Conservation (phyloP, 2,113 vertebrate genomes). For the Grammatotria lemairii region DNA sequence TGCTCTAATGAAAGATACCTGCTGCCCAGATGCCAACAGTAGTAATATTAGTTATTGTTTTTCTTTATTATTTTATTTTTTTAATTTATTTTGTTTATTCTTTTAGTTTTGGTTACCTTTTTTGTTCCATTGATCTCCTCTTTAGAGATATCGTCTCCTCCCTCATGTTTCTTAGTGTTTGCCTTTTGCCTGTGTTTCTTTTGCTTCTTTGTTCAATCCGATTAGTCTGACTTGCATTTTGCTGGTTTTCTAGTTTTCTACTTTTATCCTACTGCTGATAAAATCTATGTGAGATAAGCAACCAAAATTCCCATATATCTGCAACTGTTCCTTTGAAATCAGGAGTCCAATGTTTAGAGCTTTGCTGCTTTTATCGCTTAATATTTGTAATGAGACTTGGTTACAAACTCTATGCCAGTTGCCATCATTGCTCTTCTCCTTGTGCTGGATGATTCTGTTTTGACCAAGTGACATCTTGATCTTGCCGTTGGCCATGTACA, state of each 20-base stretch:
- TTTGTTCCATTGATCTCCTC: not conserved
- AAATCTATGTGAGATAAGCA: not conserved
- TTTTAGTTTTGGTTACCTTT: not conserved
- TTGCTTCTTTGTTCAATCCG: not conserved
- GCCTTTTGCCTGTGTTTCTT: not conserved
- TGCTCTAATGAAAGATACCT: not conserved
- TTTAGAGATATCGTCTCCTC: not conserved
- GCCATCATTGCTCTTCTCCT: conserved; percentile 74
- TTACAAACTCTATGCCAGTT: conserved; percentile 79
- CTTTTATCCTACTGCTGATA: not conserved
- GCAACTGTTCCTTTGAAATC: not conserved
- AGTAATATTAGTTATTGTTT: not conserved
- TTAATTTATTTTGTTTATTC: not conserved
- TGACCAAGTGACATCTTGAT: conserved; percentile 70
- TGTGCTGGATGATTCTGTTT: conserved; percentile 70
- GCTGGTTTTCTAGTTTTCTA: not conserved
- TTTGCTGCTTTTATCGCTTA: not conserved
- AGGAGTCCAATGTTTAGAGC: not conserved
- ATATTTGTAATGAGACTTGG: not conserved
- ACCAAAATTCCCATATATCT: not conserved
- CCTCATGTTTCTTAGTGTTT: not conserved
- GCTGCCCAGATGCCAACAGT: not conserved
- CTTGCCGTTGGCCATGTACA: conserved; percentile 76
- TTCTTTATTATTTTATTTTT: not conserved
- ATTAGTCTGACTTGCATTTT: not conserved